Evolutionary conservation across 1,140 invertebrate species (phyloP), one percentile per base, ranked within the genome.

Genomic region (Drosophila asahinai): DNA sequence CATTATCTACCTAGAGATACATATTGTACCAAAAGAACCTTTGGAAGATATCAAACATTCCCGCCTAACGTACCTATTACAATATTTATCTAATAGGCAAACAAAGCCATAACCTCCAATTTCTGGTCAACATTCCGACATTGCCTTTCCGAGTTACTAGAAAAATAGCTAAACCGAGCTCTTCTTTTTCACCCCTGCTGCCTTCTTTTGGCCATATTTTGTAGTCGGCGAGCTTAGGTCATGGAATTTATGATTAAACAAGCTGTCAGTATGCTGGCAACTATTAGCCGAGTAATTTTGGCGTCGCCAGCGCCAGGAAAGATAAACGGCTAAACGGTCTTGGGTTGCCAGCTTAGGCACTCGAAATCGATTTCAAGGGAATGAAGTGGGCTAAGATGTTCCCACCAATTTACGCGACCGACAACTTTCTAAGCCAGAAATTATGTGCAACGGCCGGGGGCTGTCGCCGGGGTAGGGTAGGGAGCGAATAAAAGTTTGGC

Each of bases 371-470:
- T 87, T 86, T 77, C 55, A 12, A 15, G 14, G 40, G 51, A 48
- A 36, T 15, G 49, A 78, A 52, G 38, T 40, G 43, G 54, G 42
- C 22, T 57, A 57, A 57, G 54, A 57, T 40, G 27, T 30, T 42
- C n/a, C 61, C 40, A 38, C 43, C 79, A 81, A 83, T 83, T 83
- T 84, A 59, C 80, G 68, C 79, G 77, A 27, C 47, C 42, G 54
- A 81, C 66, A 89, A 87, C 84, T 89, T 87, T 84, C 73, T 87
- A 89, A 87, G 84, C 84, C 86, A 71, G 80, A 84, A 84, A 84
- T 84, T 81, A 86, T 86, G 79, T 77, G 81, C 72, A 75, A 38
- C 59, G 55, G 49, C 19, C 58, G 22, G 55, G 48, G 47, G 40
- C 25, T 36, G 15, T 38, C 33, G 17, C 17, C 6, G 14, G 27